Evolutionary conservation across 2,113 vertebrate species (phyloP).

Genomic region (Mus spicilegus): DNA sequence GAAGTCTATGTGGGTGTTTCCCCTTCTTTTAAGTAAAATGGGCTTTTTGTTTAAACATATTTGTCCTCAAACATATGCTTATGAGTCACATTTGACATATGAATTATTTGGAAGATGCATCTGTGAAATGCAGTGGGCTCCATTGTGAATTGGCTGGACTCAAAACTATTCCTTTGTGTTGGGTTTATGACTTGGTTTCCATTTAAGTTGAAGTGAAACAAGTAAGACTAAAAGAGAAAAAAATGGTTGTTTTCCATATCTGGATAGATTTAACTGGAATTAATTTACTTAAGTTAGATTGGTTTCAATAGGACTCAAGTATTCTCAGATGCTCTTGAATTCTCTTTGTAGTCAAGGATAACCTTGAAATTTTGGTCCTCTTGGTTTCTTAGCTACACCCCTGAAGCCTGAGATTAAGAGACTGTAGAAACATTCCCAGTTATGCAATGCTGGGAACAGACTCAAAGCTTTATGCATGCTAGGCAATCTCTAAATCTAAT

Average conservation of each 20-base stretch:
- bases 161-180: not conserved
- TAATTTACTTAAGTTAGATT: not conserved
- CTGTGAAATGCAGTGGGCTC: not conserved
- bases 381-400: not conserved
- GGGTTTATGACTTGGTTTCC: slow-evolving; percentile 15
- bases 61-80: not conserved
- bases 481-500: not conserved
- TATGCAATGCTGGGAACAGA: not conserved
- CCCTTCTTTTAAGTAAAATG: not conserved
- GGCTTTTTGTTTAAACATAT: not conserved
- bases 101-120: not conserved
- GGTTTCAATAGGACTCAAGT: not conserved
- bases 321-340: not conserved
- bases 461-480: not conserved
- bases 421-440: not conserved
- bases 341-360: not conserved
- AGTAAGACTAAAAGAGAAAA: not conserved
- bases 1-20: not conserved
- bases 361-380: not conserved
- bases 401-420: not conserved
- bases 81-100: not conserved
- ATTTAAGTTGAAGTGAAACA: not conserved
- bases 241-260: not conserved
- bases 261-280: no score
- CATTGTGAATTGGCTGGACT: not conserved